Conservation (phyloP, 1,140 invertebrate genomes). For the Adelges cooleyi region DNA sequence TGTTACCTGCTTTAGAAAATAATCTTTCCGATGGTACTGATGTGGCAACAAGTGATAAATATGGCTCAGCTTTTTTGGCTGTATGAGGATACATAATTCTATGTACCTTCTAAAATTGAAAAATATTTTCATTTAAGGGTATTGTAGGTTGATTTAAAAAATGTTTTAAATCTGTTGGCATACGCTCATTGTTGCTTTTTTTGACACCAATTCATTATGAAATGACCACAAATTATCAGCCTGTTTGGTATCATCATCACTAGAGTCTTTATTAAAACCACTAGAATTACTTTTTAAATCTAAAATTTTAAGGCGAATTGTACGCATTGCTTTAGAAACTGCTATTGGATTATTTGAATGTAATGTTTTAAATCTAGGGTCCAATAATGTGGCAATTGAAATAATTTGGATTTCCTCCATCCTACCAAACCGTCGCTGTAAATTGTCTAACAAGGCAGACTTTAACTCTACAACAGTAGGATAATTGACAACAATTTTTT, state of each 20-base stretch:
- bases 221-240: neutral
- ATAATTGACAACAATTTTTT: neutral
- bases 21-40: too few species aligned
- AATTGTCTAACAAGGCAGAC: neutral
- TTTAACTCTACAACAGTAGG: neutral
- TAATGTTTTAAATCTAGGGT: neutral
- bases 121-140: neutral
- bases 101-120: neutral
- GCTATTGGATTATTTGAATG: neutral
- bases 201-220: slow-evolving; percentile 2
- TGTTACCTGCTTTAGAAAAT: slow-evolving; percentile 6
- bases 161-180: neutral
- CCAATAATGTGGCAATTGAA: neutral
- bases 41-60: neutral
- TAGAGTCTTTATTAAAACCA: neutral
- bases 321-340: neutral
- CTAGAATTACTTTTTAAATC: neutral
- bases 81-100: neutral
- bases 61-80: neutral
- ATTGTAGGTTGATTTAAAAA: neutral
- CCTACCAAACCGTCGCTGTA: neutral
- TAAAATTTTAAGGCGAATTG: neutral
- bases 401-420: neutral
- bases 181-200: neutral
- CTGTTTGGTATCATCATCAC: neutral